Evolutionary conservation across 2,888 invertebrate genomes (phyloP).

Genomic region (Hemicrepidius hirtus): DNA sequence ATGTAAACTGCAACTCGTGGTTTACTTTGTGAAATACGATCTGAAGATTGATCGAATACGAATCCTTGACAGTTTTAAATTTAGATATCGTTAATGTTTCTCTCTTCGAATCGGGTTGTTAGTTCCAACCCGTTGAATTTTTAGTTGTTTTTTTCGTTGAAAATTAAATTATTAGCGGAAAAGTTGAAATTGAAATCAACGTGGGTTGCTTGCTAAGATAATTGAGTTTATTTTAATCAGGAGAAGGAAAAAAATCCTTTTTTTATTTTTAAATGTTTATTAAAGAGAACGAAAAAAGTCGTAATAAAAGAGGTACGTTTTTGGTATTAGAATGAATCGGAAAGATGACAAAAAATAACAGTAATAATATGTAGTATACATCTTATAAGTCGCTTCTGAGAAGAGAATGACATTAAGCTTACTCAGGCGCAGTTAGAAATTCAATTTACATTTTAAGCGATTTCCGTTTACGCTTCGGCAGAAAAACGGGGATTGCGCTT

Average conservation of each 20-base stretch:
- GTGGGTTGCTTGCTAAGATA: background rate
- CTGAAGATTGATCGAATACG: no score
- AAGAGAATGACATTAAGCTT: conserved; percentile 39
- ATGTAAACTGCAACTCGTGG: background rate
- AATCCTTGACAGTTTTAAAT: no score
- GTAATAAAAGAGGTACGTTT: no score
- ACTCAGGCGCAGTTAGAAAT: conserved; percentile 44
- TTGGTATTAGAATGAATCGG: no score
- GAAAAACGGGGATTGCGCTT: conserved; percentile 32
- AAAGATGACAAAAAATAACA: no score
- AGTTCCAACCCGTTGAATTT: background rate
- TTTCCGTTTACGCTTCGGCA: conserved; percentile 43
- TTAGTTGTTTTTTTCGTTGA: background rate
- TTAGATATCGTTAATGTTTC: no score
- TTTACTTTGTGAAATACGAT: no score
- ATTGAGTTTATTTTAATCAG: conserved; percentile 16
- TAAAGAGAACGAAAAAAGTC: no score
- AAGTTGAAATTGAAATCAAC: conserved; percentile 5
- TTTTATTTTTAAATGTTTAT: no score
- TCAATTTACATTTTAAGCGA: conserved; percentile 52
- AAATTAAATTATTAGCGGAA: conserved; percentile 19
- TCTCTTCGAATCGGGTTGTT: no score
- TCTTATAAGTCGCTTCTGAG: background rate
- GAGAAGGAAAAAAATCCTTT: no score
- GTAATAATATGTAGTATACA: conserved; percentile 7